phyloP scores from a whole-genome alignment of 1,140 invertebrate genomes.

The Saccostrea cuccullata region DNA sequence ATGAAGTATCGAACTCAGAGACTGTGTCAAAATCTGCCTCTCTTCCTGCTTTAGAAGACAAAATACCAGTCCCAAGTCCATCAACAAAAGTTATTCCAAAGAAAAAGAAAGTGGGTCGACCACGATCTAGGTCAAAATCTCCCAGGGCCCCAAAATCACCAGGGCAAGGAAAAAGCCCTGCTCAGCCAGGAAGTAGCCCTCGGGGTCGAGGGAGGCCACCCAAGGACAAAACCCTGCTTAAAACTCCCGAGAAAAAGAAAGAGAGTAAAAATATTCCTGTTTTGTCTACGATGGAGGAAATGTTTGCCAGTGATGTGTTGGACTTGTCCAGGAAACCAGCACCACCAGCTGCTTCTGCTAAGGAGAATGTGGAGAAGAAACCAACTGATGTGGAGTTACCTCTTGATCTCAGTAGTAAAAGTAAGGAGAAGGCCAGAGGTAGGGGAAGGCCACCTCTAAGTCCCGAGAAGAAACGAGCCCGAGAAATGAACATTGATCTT shows the following conservation, averaged over 20 bases:
- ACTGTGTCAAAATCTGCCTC: background rate
- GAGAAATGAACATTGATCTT: conserved; percentile 61
- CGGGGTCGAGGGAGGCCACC: conserved; percentile 46
- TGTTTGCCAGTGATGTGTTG: conserved; percentile 37
- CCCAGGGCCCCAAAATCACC: conserved; percentile 48
- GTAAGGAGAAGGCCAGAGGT: conserved; percentile 48
- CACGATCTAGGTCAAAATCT: conserved; percentile 70
- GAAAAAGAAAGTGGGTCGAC: conserved; percentile 69
- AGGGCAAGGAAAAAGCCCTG: conserved; percentile 53
- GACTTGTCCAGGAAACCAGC: conserved; percentile 26
- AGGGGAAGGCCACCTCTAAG: conserved; percentile 54
- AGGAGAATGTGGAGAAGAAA: conserved; percentile 27
- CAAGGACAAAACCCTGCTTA: conserved; percentile 36
- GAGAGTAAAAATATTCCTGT: conserved; percentile 22
- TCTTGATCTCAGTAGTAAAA: conserved; percentile 40
- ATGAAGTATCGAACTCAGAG: background rate
- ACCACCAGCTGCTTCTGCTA: background rate
- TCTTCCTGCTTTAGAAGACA: background rate
- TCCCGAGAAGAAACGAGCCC: conserved; percentile 54
- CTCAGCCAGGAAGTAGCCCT: conserved; percentile 40
- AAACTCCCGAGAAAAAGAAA: conserved; percentile 36
- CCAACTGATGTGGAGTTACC: background rate
- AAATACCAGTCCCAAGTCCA: background rate
- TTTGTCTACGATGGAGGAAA: conserved; percentile 11
- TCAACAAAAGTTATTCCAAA: conserved; percentile 46